Conservation (phyloP, 2,113 vertebrate species). For the Thymallus thymallus region DNA sequence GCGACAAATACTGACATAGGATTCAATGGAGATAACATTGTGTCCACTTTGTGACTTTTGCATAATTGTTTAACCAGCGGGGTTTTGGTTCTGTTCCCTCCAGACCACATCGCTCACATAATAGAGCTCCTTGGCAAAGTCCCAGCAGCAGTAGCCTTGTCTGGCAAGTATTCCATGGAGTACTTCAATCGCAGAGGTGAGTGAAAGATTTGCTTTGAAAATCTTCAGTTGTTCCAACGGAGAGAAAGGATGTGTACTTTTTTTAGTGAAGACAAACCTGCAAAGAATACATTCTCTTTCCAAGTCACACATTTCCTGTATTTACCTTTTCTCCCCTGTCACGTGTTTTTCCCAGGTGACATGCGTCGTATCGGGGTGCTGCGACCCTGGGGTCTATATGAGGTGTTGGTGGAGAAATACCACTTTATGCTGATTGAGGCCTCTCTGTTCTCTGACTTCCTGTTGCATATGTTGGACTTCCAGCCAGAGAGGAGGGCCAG, state of each 20-base stretch:
- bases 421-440: constrained; percentile 67
- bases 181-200: constrained; percentile 83
- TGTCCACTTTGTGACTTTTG: background rate
- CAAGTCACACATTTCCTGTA: background rate
- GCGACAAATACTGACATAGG: background rate
- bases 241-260: background rate
- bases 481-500: constrained; percentile 73
- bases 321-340: background rate
- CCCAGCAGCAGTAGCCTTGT: constrained; percentile 71
- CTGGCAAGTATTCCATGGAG: constrained; percentile 76
- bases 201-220: constrained; percentile 4
- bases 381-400: constrained; percentile 72
- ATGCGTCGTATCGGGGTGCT: constrained; percentile 70
- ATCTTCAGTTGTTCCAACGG: background rate
- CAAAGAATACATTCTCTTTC: background rate
- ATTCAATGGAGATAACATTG: constrained; percentile 35
- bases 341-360: constrained; percentile 65
- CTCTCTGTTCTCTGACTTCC: constrained; percentile 71
- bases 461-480: constrained; percentile 77
- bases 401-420: constrained; percentile 77
- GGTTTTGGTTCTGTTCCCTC: constrained; percentile 22
- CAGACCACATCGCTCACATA: constrained; percentile 84
- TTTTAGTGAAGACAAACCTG: background rate
- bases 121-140: constrained; percentile 83
- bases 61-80: background rate